A percentile compares a stretch with the other conserved stretches of the same genome.
phyloP scores from a whole-genome alignment of 2,113 vertebrate genomes.

The Spea bombifrons region DNA sequence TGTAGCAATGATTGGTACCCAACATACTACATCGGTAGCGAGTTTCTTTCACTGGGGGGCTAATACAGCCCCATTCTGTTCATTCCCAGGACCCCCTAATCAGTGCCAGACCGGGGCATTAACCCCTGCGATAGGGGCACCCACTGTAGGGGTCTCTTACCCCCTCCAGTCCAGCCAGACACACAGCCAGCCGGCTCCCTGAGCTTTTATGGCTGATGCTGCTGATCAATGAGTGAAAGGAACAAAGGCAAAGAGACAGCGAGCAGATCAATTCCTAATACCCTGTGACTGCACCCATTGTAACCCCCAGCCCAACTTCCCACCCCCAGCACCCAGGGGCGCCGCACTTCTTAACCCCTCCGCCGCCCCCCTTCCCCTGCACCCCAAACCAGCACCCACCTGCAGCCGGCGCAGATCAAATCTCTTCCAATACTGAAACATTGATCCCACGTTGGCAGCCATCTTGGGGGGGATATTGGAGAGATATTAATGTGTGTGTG shows the following conservation, averaged over 20 bases:
- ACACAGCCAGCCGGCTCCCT: slow-evolving; percentile 55
- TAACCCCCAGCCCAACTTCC: slow-evolving; percentile 30
- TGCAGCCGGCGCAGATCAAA: slow-evolving; percentile 93
- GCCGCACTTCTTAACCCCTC: slow-evolving; percentile 37
- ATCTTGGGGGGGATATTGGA: slow-evolving; percentile 93
- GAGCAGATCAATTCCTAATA: slow-evolving; percentile 86
- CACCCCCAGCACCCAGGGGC: slow-evolving; percentile 26
- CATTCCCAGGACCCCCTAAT: too few relatives aligned
- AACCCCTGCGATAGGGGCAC: too few relatives aligned
- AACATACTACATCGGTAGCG: too few relatives aligned
- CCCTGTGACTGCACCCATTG: slow-evolving; percentile 75
- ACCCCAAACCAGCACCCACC: slow-evolving; percentile 71
- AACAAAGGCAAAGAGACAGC: slow-evolving; percentile 84
- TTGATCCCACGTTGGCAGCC: slow-evolving; percentile 97
- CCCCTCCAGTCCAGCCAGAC: slow-evolving; percentile 24
- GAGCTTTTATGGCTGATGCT: slow-evolving; percentile 65
- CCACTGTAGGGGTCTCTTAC: too few relatives aligned
- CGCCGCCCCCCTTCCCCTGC: slow-evolving; percentile 30
- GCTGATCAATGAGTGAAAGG: slow-evolving; percentile 88
- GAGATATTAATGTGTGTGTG: slow-evolving; percentile 62
- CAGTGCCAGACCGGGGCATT: too few relatives aligned
- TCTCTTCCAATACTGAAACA: slow-evolving; percentile 94
- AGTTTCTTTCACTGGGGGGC: too few relatives aligned
- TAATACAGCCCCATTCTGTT: too few relatives aligned
- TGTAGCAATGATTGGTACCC: too few relatives aligned